Evolutionary conservation across 1,140 invertebrate genomes (phyloP), one percentile per base, ranked within the genome.

Genomic region (Ruditapes philippinarum): DNA sequence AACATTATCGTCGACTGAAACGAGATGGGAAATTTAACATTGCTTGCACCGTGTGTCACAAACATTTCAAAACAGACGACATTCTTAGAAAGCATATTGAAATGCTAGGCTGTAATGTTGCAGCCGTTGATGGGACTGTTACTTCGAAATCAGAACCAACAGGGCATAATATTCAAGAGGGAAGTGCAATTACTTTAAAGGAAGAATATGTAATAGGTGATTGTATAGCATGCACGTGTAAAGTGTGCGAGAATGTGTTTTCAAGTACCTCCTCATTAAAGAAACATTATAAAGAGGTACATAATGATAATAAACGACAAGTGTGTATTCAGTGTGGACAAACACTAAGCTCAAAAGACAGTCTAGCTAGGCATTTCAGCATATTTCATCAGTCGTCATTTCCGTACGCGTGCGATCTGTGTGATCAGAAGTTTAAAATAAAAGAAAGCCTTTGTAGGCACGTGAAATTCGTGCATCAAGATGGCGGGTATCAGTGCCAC

Each of bases 321-420:
- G 76, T 88, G 1, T 88, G 85, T 28, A 51, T 79, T n/a, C 74
- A 80, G 76, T 88, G 85, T 51, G 85, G 85, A 25, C 70, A 68
- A 45, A 78, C 85, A n/a, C 60, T 88, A 7, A 88, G 85, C 57
- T 88, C 85, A 36, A 88, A 88, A 70, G 85, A 88, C 38, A 88
- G 85, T 78, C 31, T 88, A 38, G 76, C 85, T 5, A 38, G 85
- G 22, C 85, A 88, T 70, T 88, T 62, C 49, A 88, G 85, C 57
- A 88, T 88, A 36, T 88, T 88, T 70, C 85, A 88, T 54, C 85
- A 88, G 54, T 25, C 57, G 22, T 36, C 74, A 12, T 88, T 49
- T 62, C 85, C 85, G 51, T 88, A 45, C 25, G n/a, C 45, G 14
- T 88, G 85, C 78, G 54, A 68, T 25, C 7, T 51, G 5, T 88